Percentiles rank a stretch among this genome's conserved stretches.
Conservation (phyloP, 2,797 vertebrate genomes). For the Kryptolebias ocellatus region DNA sequence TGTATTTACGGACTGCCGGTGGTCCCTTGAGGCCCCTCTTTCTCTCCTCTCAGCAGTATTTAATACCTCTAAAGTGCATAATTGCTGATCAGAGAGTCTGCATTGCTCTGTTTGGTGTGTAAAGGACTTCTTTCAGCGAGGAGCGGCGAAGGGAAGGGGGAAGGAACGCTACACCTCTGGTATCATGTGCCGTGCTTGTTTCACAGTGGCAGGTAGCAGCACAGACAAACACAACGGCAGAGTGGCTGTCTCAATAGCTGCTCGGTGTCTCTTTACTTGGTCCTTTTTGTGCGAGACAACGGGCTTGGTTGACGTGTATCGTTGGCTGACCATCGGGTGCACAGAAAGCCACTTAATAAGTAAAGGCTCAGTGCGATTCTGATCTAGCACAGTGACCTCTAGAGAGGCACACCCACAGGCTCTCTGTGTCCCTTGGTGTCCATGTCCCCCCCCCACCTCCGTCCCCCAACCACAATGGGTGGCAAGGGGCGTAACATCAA, state of each 20-base stretch:
- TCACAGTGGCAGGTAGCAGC: constrained; percentile 55
- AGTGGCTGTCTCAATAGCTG: constrained; percentile 58
- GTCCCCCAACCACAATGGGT: constrained; percentile 61
- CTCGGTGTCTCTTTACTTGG: constrained; percentile 63
- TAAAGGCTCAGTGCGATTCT: constrained; percentile 67
- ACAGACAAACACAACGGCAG: constrained; percentile 50
- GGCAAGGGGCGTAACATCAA: constrained; percentile 65
- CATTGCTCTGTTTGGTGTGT: constrained; percentile 71
- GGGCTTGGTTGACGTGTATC: constrained; percentile 51
- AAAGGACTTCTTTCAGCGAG: constrained; percentile 72
- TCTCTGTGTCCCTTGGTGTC: constrained; percentile 67
- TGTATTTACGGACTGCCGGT: constrained; percentile 70
- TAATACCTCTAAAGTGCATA: constrained; percentile 82
- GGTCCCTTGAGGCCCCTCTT: constrained; percentile 76
- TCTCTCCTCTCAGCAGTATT: constrained; percentile 62
- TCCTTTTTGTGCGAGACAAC: constrained; percentile 61
- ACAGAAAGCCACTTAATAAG: constrained; percentile 74
- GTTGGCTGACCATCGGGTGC: constrained; percentile 43
- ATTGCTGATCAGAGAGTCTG: constrained; percentile 83
- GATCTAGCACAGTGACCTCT: constrained; percentile 77
- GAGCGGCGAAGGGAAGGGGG: constrained; percentile 51
- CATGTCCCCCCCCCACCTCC: constrained; percentile 48
- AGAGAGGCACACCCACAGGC: constrained; percentile 68
- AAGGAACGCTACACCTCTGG: constrained; percentile 72
- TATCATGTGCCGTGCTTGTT: constrained; percentile 75